These are phyloP conservation scores for Melanaphis sacchari DNA, from an alignment of 1,140 invertebrate genomes.

Conservation along the genomic window DNA sequence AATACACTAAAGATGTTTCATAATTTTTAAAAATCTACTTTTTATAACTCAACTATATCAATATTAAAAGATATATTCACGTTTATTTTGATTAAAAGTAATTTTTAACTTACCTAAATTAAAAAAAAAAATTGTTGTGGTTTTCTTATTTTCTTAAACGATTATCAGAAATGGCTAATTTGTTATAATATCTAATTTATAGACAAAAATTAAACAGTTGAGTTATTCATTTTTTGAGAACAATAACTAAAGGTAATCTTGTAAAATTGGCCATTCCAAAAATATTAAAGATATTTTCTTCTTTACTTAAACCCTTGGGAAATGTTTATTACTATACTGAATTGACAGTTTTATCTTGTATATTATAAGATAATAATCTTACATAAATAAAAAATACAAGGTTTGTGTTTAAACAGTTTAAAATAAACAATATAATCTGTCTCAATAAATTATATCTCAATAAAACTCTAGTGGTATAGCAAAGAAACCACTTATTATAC, in stretches of 20 bases:
- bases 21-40: neutral
- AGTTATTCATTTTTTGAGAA: neutral
- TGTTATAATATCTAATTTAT: neutral
- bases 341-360: neutral
- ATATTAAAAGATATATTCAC: neutral
- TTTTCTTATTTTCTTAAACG: neutral
- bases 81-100: neutral
- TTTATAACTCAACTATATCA: neutral
- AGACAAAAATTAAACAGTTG: neutral
- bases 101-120: neutral
- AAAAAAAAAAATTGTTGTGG: neutral
- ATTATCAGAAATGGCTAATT: neutral
- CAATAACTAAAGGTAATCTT: neutral
- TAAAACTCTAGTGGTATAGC: neutral
- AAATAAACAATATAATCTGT: neutral
- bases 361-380: neutral
- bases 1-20: neutral
- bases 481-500: neutral
- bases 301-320: neutral
- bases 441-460: neutral
- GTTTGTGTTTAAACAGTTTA: neutral
- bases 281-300: neutral
- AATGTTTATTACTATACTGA: neutral
- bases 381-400: neutral
- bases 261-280: neutral